Evolutionary conservation across 2,797 vertebrate genomes (phyloP).

Genomic region (Catamblyrhynchus diadema): DNA sequence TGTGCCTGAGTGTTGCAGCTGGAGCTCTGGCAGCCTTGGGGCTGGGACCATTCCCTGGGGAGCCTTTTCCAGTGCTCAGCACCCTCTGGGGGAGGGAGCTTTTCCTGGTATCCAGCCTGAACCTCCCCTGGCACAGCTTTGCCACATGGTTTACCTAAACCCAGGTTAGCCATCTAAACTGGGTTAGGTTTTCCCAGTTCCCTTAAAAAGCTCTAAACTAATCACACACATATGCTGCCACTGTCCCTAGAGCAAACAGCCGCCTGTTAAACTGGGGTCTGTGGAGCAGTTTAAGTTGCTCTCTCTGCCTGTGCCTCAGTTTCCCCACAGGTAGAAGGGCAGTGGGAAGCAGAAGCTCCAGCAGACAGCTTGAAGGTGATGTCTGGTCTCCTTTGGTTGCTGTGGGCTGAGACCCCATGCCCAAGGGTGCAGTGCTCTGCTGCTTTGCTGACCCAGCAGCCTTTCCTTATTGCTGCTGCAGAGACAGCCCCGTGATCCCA

Average conservation of each 20-base stretch:
- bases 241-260: neutral
- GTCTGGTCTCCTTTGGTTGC: neutral
- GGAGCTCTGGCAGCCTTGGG: neutral
- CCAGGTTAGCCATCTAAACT: neutral
- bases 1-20: neutral
- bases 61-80: neutral
- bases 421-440: neutral
- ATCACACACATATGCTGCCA: rapidly evolving
- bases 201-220: neutral
- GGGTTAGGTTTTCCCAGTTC: neutral
- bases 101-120: neutral
- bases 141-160: neutral
- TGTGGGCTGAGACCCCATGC: neutral
- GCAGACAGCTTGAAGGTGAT: neutral
- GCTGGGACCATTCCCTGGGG: neutral
- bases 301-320: neutral
- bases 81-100: neutral
- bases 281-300: neutral
- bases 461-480: neutral
- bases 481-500: neutral
- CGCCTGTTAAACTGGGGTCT: neutral
- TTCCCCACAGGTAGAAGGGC: neutral
- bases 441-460: neutral
- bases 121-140: neutral
- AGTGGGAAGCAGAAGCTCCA: neutral